A percentile compares a stretch with the other conserved stretches of the same genome.
Conservation (phyloP, 2,113 vertebrate genomes). For the Speoplatyrhinus poulsoni region DNA sequence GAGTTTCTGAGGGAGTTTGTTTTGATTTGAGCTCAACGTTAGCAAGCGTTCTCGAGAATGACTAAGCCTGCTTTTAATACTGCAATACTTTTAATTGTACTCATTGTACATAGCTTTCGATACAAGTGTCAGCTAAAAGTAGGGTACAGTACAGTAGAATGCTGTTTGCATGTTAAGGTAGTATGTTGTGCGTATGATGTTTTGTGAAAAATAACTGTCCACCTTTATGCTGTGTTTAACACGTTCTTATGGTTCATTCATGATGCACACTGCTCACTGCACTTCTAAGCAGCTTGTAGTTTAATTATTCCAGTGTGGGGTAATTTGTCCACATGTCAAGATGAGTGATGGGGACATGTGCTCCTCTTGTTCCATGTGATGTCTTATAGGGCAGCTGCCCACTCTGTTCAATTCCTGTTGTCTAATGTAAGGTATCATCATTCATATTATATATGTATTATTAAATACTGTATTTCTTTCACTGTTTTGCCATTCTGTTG, state of each 20-base stretch:
- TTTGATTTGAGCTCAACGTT: no score
- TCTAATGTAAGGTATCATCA: background rate
- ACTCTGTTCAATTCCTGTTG: background rate
- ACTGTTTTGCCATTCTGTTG: slow-evolving; percentile 18
- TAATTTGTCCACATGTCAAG: slow-evolving; percentile 33
- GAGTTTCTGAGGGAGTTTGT: no score
- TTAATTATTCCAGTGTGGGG: slow-evolving; percentile 47
- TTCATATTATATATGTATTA: slow-evolving; percentile 6
- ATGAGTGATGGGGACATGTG: slow-evolving; percentile 48
- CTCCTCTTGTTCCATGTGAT: slow-evolving; percentile 13
- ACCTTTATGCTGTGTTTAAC: slow-evolving; percentile 55
- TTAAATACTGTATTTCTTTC: slow-evolving; percentile 15
- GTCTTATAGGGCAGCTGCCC: slow-evolving; percentile 3
- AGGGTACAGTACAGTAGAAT: background rate
- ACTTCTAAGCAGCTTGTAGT: slow-evolving; percentile 30
- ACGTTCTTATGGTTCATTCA: slow-evolving; percentile 55
- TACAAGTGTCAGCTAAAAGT: no score
- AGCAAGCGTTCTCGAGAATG: no score
- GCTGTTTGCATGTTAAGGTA: slow-evolving; percentile 12
- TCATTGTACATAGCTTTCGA: no score
- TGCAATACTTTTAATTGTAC: no score
- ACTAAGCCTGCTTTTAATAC: no score
- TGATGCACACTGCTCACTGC: slow-evolving; percentile 42
- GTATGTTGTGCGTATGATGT: slow-evolving; percentile 17
- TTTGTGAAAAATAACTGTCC: slow-evolving; percentile 40